These are phyloP conservation scores for Chymomyza procnemis DNA, from an alignment of 2,888 invertebrate genomes.

Conservation along the genomic window DNA sequence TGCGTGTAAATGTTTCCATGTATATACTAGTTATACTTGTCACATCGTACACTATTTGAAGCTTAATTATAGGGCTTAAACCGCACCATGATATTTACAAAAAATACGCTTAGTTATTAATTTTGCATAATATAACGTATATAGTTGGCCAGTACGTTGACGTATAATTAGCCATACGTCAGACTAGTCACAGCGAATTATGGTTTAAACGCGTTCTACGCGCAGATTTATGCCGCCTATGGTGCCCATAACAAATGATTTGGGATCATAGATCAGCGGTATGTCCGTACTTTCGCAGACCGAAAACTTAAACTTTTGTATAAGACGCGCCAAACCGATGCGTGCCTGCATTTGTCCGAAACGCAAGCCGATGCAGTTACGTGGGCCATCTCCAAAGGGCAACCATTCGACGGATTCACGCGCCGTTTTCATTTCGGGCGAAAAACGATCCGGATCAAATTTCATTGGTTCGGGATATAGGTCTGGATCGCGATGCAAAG, in stretches of 20 bases:
- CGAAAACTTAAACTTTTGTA: slow-evolving; percentile 62
- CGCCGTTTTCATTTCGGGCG: slow-evolving; percentile 80
- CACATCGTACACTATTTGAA: neutral
- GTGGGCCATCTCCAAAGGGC: slow-evolving; percentile 76
- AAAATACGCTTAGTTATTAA: no score
- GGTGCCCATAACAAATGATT: slow-evolving; percentile 39
- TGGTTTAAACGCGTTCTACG: slow-evolving; percentile 26
- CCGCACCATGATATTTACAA: neutral
- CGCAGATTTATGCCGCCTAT: slow-evolving; percentile 49
- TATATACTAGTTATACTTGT: neutral
- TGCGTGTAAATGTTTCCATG: neutral
- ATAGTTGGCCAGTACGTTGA: neutral
- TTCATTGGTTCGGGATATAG: slow-evolving; percentile 80
- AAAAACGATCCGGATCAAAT: slow-evolving; percentile 83
- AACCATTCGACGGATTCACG: slow-evolving; percentile 77
- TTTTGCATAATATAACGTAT: neutral
- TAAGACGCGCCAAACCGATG: slow-evolving; percentile 65
- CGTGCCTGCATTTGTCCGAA: slow-evolving; percentile 74
- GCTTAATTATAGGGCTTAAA: neutral
- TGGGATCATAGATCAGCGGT: slow-evolving; percentile 27
- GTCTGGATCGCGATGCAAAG: slow-evolving; percentile 81
- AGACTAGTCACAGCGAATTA: slow-evolving; percentile 9
- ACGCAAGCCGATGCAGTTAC: slow-evolving; percentile 75
- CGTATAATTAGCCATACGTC: neutral
- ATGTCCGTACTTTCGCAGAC: slow-evolving; percentile 25